Conservation (phyloP, 2,113 vertebrate genomes). For the Eulemur rufifrons region DNA sequence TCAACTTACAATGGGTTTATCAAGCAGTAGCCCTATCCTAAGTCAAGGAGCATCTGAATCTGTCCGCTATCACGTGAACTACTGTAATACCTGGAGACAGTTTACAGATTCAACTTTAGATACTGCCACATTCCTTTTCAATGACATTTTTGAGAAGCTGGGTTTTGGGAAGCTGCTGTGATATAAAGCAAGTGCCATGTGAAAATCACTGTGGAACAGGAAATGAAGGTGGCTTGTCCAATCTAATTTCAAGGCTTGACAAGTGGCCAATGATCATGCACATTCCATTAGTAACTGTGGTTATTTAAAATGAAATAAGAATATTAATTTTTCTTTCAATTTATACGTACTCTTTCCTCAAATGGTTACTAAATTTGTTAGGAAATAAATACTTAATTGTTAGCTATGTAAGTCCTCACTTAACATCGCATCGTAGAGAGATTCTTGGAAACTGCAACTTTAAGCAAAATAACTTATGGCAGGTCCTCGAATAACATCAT, state of each 20-base stretch:
- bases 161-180: not conserved
- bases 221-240: not conserved
- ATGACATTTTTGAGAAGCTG: not conserved
- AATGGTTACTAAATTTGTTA: not conserved
- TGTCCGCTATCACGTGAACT: not conserved
- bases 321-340: not conserved
- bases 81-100: not conserved
- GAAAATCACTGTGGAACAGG: not conserved
- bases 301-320: constrained; percentile 19
- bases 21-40: not conserved
- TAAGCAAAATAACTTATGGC: not conserved
- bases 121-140: not conserved
- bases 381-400: not conserved
- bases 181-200: not conserved
- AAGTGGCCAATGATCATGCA: not conserved
- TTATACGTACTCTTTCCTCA: not conserved
- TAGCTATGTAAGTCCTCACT: not conserved
- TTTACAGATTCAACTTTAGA: not conserved
- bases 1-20: not conserved
- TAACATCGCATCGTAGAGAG: not conserved
- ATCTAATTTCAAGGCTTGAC: not conserved
- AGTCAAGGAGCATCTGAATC: not conserved
- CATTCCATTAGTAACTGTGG: not conserved
- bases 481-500: not conserved
- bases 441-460: not conserved